These are phyloP conservation scores for Pseudochirops corinnae DNA, from an alignment of 2,797 vertebrate genomes.

Conservation along the genomic window DNA sequence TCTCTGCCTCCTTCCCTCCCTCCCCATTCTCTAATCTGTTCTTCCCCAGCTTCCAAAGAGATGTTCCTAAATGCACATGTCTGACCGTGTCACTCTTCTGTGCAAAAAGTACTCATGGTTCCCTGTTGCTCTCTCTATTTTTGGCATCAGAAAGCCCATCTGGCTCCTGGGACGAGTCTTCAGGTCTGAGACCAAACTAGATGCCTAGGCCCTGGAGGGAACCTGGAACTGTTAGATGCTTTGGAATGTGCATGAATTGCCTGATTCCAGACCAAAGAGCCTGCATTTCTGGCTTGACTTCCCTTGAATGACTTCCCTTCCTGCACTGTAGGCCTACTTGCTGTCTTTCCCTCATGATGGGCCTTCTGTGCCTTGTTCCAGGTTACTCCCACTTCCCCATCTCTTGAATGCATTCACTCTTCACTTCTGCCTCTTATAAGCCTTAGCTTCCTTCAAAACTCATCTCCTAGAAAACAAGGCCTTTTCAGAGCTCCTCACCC, in stretches of 20 bases:
- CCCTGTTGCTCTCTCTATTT: background rate
- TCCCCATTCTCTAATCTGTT: background rate
- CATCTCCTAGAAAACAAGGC: background rate
- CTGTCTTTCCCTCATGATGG: background rate
- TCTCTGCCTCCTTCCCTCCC: background rate
- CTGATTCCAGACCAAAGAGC: background rate
- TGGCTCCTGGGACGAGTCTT: background rate
- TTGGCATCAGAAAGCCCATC: background rate
- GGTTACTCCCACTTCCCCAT: background rate
- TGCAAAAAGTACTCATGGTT: background rate
- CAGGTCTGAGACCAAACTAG: background rate
- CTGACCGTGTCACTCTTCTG: background rate
- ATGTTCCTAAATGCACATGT: background rate
- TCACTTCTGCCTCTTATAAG: background rate
- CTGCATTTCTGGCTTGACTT: background rate
- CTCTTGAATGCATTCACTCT: background rate
- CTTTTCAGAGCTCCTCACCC: background rate
- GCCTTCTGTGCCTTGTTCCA: background rate
- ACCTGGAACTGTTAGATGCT: background rate
- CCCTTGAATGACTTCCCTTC: background rate
- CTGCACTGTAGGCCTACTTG: background rate
- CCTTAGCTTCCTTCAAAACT: background rate
- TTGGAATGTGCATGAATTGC: background rate
- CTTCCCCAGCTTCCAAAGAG: background rate
- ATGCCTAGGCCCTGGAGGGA: background rate